Base-by-base conservation (phyloP, 2,797 vertebrate species). In the Falco biarmicus region DNA sequence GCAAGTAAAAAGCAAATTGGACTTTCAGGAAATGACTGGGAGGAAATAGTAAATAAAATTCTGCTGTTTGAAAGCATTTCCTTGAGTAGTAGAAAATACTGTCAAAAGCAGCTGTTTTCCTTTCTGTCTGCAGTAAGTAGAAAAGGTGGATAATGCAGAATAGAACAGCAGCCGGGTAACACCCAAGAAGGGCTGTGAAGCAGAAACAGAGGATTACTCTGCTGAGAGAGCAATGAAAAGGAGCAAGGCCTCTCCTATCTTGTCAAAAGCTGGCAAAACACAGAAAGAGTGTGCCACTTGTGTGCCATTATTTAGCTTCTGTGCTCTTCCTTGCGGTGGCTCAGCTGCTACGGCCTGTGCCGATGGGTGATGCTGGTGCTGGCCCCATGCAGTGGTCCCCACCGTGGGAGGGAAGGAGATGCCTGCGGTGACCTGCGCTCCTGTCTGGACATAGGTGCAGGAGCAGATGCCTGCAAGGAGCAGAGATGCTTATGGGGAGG, bases 361-460 rank as follows among this genome's bases (percentile, higher is more conserved):
- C 37, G 37, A 39, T 39, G 34, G 32, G 34, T 51, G 37, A 26
- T 24, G 29, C 37, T 50, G 39, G 19, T 56, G 34, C n/a, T 3
- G 9, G 43, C 15, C 43, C 43, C 1, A 0, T 41, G 53, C 10
- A 22, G 53, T 3, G 16, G n/a, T 37, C 59, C 41, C 50, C n/a
- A 32, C 22, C 7, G 3, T 0, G 8, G 41, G 70, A 74, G n/a
- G 39, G 48, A 63, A 25, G 41, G 41, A 39, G 60, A 19, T 15
- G 20, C 53, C 34, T 34, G 53, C 31, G 22, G n/a, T 17, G 16
- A 32, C 28, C 59, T 1, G 0, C 0, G 1, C 43, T 75, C 25
- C 71, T 1, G 1, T 43, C 10, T 5, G 15, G 25, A 34, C 9
- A 1, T 19, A 43, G 61, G 13, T 50, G 34, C 53, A 34, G 43